Base-by-base conservation (phyloP, 2,797 vertebrate genomes). In the Hydrocynus forskahlii region DNA sequence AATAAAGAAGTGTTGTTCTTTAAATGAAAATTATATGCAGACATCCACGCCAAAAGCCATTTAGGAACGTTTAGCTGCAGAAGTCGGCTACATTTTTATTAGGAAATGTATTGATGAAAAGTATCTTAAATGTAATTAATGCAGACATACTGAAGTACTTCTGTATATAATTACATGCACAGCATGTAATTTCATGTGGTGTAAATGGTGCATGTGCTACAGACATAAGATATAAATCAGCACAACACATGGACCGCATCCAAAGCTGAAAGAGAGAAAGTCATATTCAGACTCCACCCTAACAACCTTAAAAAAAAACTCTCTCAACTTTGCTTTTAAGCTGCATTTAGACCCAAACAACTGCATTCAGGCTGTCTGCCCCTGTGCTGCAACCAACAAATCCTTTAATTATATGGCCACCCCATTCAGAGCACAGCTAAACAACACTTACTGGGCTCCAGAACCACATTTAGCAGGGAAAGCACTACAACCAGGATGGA, bases 381-480 rank as follows among this genome's bases (percentile, higher is more conserved):
- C 83, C 79, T 75, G 78, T 40, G 64, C 69, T 81, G 72, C 59
- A 79, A 81, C 68, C 38, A 86, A 79, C 62, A 81, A 76, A 81
- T 35, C 50, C 48, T 73, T 76, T 35, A 21, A 74, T 81, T 84
- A 76, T 76, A 83, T 25, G 45, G 66, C 45, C 76, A 71, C 9
- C 45, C 71, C 60, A 13, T 60, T 45, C 17, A 35, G 55, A 83
- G 60, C 29, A 71, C 66, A 77, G 64, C 78, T 81, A 78, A 66
- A 43, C 81, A 80, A 57, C 74, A 81, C 68, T 79, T 72, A 67
- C 71, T 72, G 69, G 75, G 62, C 59, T 71, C 57, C 43, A 71
- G 55, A 57, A 48, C 54, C 55, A 40, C 19, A 38, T 57, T 71
- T 62, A 63, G 67, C 77, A 62, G 16, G 7, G 23, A 70, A 57